Base-by-base conservation (phyloP, 2,797 vertebrate genomes). In the Helostoma temminkii region DNA sequence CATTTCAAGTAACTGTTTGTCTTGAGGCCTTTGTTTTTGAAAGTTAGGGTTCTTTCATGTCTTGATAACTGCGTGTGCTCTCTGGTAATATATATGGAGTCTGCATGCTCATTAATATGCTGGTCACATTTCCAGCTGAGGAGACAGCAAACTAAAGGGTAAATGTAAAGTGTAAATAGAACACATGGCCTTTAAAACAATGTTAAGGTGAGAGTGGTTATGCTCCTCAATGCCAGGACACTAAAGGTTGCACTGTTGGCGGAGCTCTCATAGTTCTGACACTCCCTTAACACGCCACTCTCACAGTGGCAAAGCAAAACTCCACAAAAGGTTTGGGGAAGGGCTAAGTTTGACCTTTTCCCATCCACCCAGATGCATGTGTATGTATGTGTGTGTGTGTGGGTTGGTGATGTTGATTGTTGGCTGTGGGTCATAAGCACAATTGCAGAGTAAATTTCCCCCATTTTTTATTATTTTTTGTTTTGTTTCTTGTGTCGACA, bases 121-220 rank as follows among this genome's bases (percentile, higher is more conserved):
- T 59, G 76, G 67, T 90, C 89, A 68, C 24, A 19, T 63, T 73
- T 70, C 74, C 43, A 67, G 80, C 68, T 74, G 81, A 72, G 39
- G 19, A 74, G 85, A 88, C 81, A 80, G 54, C 66, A 71, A 80
- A 86, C 84, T 82, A 91, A 93, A 92, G 93, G 91, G 88, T 93
- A 93, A 91, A 92, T 86, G 83, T 81, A 79, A 74, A 85, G 83
- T 54, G 83, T 85, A 88, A 90, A 86, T 85, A 88, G 76, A 84
- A 88, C 80, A 86, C 78, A 80, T 93, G 93, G 91, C 93, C 92
- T 94, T 94, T 94, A 93, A 92, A 92, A 86, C 77, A 79, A 86
- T 85, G 86, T 88, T 89, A 89, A 89, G 89, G 88, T 89, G 79
- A 87, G 77, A 76, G 56, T 21, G 63, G 59, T 52, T 66, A 39